phyloP scores from a whole-genome alignment of 1,140 invertebrate genomes.

The Spodoptera litura region DNA sequence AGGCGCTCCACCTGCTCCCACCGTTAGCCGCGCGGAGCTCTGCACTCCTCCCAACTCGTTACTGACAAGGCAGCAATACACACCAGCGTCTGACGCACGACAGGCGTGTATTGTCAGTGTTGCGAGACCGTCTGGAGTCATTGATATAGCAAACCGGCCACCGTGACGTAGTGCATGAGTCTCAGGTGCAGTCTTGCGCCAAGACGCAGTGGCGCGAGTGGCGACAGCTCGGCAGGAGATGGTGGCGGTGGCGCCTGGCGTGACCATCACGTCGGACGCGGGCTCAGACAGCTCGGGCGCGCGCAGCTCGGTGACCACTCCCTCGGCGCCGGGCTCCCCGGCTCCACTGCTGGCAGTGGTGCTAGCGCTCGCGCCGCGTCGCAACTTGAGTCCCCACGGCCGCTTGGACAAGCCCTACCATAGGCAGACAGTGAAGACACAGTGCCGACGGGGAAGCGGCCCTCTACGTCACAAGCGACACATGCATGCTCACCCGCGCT shows the following conservation, averaged over 20 bases:
- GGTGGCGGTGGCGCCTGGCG: slow-evolving; percentile 69
- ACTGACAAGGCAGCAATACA: slow-evolving; percentile 88
- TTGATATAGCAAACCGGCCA: slow-evolving; percentile 81
- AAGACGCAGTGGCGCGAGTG: slow-evolving; percentile 81
- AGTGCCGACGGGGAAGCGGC: slow-evolving; percentile 29
- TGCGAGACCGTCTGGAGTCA: slow-evolving; percentile 84
- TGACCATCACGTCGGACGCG: slow-evolving; percentile 75
- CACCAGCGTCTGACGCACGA: slow-evolving; percentile 87
- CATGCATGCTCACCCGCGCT: slow-evolving; percentile 77
- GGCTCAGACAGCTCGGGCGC: slow-evolving; percentile 79
- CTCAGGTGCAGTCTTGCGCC: slow-evolving; percentile 87
- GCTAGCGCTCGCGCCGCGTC: slow-evolving; percentile 69
- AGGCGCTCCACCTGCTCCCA: slow-evolving; percentile 73
- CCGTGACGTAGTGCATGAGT: slow-evolving; percentile 84
- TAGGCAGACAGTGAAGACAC: slow-evolving; percentile 55
- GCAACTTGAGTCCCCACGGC: slow-evolving; percentile 87
- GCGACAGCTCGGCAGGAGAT: slow-evolving; percentile 76
- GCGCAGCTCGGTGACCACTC: slow-evolving; percentile 77
- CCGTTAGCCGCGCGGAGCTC: slow-evolving; percentile 85
- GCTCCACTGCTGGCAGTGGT: slow-evolving; percentile 44
- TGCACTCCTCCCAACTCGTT: slow-evolving; percentile 88
- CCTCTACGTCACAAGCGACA: slow-evolving; percentile 58
- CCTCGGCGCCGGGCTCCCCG: slow-evolving; percentile 68
- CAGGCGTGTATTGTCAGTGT: slow-evolving; percentile 85
- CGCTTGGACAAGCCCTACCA: slow-evolving; percentile 79